Percentiles rank a stretch among this genome's conserved stretches.
Evolutionary conservation across 2,888 invertebrate species (phyloP).

Genomic region (Ommatoiulus sabulosus): DNA sequence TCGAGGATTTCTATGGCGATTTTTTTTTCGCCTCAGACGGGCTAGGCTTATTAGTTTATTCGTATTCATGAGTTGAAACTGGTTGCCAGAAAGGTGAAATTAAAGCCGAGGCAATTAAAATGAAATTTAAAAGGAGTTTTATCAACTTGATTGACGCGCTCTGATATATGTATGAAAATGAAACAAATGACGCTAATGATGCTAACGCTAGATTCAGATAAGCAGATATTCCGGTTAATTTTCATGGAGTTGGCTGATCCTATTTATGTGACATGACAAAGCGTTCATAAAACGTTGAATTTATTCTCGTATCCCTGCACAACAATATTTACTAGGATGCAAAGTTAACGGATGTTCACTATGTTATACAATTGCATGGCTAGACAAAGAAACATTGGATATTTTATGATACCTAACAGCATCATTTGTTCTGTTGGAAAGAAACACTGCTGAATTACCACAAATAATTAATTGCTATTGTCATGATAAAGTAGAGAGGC

Average conservation of each 20-base stretch:
- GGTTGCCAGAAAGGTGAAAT: neutral
- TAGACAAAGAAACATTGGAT: neutral
- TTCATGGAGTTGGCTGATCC: neutral
- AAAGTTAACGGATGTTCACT: neutral
- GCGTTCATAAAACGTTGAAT: neutral
- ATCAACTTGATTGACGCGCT: neutral
- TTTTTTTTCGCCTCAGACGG: neutral
- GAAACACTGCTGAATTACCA: no score
- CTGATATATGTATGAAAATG: neutral
- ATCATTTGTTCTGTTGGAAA: no score
- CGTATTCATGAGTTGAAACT: neutral
- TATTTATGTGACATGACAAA: no score
- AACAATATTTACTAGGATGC: neutral
- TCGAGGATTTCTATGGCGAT: neutral
- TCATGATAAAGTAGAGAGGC: no score
- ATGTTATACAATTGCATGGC: neutral
- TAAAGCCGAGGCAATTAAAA: neutral
- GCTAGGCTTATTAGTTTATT: neutral
- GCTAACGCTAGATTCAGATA: neutral
- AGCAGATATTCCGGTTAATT: neutral
- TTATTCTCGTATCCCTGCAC: neutral
- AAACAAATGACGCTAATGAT: neutral
- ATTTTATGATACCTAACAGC: no score
- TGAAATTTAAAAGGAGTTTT: neutral
- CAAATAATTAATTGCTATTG: no score